phyloP scores from a whole-genome alignment of 1,140 invertebrate genomes.

The Zelostemma sp. region DNA sequence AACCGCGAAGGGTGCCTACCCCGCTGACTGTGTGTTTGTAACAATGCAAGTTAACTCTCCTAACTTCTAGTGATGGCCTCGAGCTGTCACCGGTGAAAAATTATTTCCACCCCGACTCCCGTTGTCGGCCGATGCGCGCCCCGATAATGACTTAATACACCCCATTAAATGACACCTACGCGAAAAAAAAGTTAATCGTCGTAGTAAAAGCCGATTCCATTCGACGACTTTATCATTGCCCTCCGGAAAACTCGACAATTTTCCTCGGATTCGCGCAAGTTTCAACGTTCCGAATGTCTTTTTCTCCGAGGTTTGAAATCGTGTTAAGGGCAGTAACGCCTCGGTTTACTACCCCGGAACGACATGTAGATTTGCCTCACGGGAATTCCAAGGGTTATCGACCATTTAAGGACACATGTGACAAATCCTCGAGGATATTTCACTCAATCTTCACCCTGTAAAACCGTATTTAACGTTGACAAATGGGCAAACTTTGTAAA shows the following conservation, averaged over 20 bases:
- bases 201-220: too few relatives aligned
- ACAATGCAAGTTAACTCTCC: conserved; percentile 39
- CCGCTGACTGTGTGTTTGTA: conserved; percentile 44
- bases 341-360: neutral
- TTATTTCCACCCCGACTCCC: conserved; percentile 35
- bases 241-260: too few relatives aligned
- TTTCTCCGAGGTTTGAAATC: too few relatives aligned
- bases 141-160: neutral
- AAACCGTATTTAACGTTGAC: neutral
- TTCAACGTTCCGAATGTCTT: too few relatives aligned
- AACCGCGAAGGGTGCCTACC: conserved; percentile 40
- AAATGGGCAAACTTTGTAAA: conserved; percentile 12
- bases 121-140: conserved; percentile 13
- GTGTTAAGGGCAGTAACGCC: neutral
- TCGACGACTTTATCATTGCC: too few relatives aligned
- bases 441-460: neutral
- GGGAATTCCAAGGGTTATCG: neutral
- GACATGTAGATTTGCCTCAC: neutral
- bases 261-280: too few relatives aligned
- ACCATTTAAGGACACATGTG: neutral
- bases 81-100: conserved; percentile 34
- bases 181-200: neutral
- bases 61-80: conserved; percentile 24
- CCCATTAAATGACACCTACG: neutral
- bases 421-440: conserved; percentile 1